Conservation (phyloP, 2,888 invertebrate species). For the Melipona bicolor region DNA sequence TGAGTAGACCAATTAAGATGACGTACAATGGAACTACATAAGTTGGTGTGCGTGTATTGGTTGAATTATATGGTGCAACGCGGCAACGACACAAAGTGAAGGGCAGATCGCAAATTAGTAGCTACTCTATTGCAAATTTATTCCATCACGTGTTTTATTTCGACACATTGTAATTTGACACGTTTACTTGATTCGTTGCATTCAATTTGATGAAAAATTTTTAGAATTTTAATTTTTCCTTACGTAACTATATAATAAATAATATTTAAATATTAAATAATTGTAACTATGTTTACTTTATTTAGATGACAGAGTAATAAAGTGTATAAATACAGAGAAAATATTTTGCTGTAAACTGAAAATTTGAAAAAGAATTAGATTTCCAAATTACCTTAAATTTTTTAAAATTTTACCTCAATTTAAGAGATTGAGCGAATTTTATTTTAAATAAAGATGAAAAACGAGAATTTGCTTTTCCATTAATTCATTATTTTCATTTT, state of each 20-base stretch:
- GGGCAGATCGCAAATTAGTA: not conserved
- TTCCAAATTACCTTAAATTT: not conserved
- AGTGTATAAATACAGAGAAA: not conserved
- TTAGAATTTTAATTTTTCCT: not conserved
- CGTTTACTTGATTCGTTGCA: not conserved
- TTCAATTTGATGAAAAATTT: not conserved
- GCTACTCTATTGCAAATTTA: not conserved
- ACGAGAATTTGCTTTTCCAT: too few relatives aligned
- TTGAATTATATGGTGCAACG: not conserved
- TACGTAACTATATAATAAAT: too few relatives aligned
- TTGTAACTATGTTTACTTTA: not conserved
- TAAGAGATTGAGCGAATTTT: too few relatives aligned
- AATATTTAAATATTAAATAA: not conserved
- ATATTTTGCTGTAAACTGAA: not conserved
- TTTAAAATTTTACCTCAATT: too few relatives aligned
- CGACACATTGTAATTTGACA: not conserved
- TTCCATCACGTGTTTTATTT: not conserved
- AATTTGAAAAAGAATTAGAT: not conserved
- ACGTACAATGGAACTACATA: constrained; percentile 18
- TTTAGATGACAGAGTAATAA: not conserved
- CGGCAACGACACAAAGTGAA: not conserved
- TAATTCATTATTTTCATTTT: too few relatives aligned
- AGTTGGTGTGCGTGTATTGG: not conserved
- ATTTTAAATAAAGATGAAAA: too few relatives aligned
- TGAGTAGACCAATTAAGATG: constrained; percentile 37